A percentile compares a stretch with the other conserved stretches of the same genome.
These are phyloP conservation scores for Drosophila rufa DNA, from an alignment of 1,140 invertebrate genomes.

Conservation along the genomic window DNA sequence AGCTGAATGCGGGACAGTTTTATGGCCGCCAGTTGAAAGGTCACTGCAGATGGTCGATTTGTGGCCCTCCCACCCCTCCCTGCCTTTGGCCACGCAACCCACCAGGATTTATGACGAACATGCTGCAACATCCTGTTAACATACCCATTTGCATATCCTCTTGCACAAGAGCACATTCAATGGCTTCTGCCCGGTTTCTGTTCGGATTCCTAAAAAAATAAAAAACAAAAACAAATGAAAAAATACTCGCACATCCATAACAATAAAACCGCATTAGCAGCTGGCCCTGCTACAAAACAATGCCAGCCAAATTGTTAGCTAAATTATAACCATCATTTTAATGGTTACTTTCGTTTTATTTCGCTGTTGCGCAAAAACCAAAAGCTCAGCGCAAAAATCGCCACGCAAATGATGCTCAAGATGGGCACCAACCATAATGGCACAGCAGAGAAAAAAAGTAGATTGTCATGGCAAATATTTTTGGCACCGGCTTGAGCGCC, in stretches of 20 bases:
- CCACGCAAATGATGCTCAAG: conserved; percentile 65
- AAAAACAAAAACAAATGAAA: conserved; percentile 6
- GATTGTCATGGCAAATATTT: conserved; percentile 36
- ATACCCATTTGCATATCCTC: conserved; percentile 79
- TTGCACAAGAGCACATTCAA: conserved; percentile 36
- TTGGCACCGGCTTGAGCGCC: not conserved
- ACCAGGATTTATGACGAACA: conserved; percentile 70
- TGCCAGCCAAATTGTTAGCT: conserved; percentile 67
- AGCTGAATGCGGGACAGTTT: conserved; percentile 54
- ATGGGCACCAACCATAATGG: conserved; percentile 36
- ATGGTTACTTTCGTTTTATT: conserved; percentile 55
- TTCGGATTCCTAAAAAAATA: conserved; percentile 11
- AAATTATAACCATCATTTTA: conserved; percentile 79
- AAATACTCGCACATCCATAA: conserved; percentile 62
- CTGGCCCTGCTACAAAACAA: conserved; percentile 57
- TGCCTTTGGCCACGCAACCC: conserved; percentile 44
- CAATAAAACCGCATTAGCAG: conserved; percentile 79
- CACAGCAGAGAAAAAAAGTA: not conserved
- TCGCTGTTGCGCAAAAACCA: conserved; percentile 50
- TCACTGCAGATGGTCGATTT: conserved; percentile 80
- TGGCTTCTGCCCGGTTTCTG: conserved; percentile 13
- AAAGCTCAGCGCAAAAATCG: conserved; percentile 74
- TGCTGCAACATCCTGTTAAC: conserved; percentile 72
- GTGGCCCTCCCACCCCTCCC: conserved; percentile 32
- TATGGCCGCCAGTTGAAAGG: conserved; percentile 77